Percentiles rank a stretch among this genome's conserved stretches.
Conservation (phyloP, 2,113 vertebrate genomes). For the Elgaria multicarinata region DNA sequence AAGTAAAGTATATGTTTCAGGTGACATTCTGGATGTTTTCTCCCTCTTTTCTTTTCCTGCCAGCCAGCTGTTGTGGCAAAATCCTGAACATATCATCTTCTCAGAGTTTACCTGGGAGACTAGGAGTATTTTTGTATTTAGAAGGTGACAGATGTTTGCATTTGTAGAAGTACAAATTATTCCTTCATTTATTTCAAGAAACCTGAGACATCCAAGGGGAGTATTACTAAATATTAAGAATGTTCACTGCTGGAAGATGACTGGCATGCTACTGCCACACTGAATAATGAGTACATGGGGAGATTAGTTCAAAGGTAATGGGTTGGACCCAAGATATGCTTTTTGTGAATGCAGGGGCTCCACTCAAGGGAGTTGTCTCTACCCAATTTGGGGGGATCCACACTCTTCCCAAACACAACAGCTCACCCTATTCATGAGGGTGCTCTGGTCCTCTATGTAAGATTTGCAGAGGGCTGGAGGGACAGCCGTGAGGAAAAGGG, state of each 20-base stretch:
- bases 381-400: too few species aligned
- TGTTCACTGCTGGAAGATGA: constrained; percentile 5
- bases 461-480: too few species aligned
- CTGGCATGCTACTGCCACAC: not conserved
- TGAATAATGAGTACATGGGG: not conserved
- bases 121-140: not conserved
- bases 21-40: too few species aligned
- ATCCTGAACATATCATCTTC: not conserved
- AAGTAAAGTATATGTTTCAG: not conserved
- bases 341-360: too few species aligned
- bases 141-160: not conserved
- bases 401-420: too few species aligned
- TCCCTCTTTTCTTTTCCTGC: not conserved
- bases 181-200: not conserved
- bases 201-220: not conserved
- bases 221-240: constrained; percentile 9
- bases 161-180: not conserved
- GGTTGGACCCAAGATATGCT: too few species aligned
- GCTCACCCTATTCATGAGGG: too few species aligned
- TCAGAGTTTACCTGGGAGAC: constrained; percentile 27
- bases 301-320: not conserved
- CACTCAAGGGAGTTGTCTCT: too few species aligned
- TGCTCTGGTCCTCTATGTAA: too few species aligned
- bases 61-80: not conserved
- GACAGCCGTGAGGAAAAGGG: too few species aligned